Base-by-base conservation (phyloP, 2,888 invertebrate genomes). In the Vandiemenella viatica region DNA sequence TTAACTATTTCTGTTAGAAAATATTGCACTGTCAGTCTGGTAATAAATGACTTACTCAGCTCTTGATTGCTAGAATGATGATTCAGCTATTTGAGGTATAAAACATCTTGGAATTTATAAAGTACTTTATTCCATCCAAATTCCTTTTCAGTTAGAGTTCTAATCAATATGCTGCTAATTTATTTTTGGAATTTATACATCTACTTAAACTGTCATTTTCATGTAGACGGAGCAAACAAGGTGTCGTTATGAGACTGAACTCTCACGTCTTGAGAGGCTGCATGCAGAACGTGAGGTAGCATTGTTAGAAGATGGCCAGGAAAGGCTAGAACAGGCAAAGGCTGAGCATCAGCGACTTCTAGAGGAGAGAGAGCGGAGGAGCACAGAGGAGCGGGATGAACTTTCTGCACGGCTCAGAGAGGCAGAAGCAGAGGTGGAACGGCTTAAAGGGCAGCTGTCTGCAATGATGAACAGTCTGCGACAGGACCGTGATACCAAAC, bases 401-500 rank as follows among this genome's bases (percentile, higher is more conserved):
- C n/a, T n/a, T n/a, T 44, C 8, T 52, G 55, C 18, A 44, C 56
- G 58, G 50, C 49, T 58, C n/a, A 43, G 47, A 13, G 51, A 42
- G 13, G 45, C 66, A 49, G 55, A 61, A 19, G 55, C 56, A 15
- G 66, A 66, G 49, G 64, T 65, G 56, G 65, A 63, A 41, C 62
- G 63, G 13, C 56, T 67, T 42, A 58, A 64, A 43, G 58, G 60
- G 23, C 56, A 67, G 52, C 63, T 65, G 26, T 55, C 59, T 50
- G 55, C 56, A 23, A 62, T 66, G 55, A 63, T 67, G 55, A 66
- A 67, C 42, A 62, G 63, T 6, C 59, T 67, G 49, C 61, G 64
- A 53, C 58, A 62, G 49, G 67, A 68, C 54, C 62, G 65, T 17
- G 67, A 68, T 54, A 58, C 60, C 23, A 65, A 65, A 58, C 61